These are phyloP conservation scores for Limosa lapponica DNA, from an alignment of 2,797 vertebrate species.

Conservation along the genomic window DNA sequence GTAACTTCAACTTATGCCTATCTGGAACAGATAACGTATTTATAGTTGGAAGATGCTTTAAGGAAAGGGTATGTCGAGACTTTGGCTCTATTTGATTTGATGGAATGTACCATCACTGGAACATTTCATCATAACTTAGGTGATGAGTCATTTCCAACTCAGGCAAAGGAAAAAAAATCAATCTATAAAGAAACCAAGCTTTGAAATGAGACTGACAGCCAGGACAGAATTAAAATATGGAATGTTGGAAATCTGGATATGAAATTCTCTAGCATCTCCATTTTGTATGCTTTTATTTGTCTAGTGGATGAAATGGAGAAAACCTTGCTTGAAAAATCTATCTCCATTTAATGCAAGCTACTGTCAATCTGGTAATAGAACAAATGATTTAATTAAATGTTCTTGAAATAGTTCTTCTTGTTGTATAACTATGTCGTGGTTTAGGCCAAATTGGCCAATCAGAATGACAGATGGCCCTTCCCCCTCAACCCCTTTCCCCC, in stretches of 20 bases:
- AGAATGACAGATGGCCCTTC: too few relatives aligned
- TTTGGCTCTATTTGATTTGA: neutral
- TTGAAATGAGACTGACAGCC: neutral
- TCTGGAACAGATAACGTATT: neutral
- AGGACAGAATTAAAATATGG: neutral
- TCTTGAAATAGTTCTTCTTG: neutral
- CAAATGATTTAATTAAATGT: neutral
- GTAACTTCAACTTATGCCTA: neutral
- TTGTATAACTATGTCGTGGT: neutral
- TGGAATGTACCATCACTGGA: neutral
- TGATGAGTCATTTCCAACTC: slow-evolving; percentile 37
- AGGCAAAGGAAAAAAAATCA: neutral
- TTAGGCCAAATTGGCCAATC: too few relatives aligned
- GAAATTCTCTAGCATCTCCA: neutral
- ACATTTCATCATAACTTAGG: neutral
- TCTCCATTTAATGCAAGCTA: neutral
- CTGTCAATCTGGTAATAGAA: neutral
- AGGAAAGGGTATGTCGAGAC: neutral
- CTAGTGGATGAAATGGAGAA: neutral
- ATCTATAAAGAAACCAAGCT: neutral
- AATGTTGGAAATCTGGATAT: neutral
- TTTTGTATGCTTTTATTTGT: neutral
- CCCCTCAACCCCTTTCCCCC: too few relatives aligned
- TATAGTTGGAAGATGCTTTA: neutral
- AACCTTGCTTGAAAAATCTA: neutral